A percentile compares a stretch with the other conserved stretches of the same genome.
phyloP scores from a whole-genome alignment of 2,797 vertebrate species.

The Pseudochaenichthys georgianus region DNA sequence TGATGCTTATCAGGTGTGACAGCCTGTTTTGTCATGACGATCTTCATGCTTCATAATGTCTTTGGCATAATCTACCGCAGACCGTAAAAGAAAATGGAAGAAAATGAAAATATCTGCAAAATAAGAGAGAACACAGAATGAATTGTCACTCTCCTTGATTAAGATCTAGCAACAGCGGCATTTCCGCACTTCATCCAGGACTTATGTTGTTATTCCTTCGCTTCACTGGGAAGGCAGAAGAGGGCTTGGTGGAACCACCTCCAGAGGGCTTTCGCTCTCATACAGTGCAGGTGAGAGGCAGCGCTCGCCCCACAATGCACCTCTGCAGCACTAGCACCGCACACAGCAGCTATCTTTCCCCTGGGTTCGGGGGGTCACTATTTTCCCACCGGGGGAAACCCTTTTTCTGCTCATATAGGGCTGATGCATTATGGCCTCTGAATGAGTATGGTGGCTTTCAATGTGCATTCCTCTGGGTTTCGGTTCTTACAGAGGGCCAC shows the following conservation, averaged over 20 bases:
- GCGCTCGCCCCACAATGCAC: constrained; percentile 74
- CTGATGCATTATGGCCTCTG: constrained; percentile 84
- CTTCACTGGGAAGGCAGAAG: constrained; percentile 76
- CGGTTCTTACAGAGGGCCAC: constrained; percentile 72
- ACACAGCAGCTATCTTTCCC: constrained; percentile 76
- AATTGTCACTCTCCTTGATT: constrained; percentile 73
- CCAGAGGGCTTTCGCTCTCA: constrained; percentile 58
- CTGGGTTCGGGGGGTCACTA: constrained; percentile 89
- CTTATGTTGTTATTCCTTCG: constrained; percentile 80
- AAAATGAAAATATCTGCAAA: constrained; percentile 51
- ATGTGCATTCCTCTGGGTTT: constrained; percentile 79
- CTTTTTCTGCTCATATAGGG: constrained; percentile 87
- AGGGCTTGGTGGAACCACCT: constrained; percentile 82
- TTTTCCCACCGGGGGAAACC: constrained; percentile 90
- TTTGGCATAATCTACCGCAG: constrained; percentile 72
- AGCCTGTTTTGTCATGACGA: constrained; percentile 68
- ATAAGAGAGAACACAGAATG: constrained; percentile 48
- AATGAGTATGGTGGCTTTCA: constrained; percentile 77
- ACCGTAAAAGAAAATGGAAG: constrained; percentile 33
- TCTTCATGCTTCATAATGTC: constrained; percentile 78
- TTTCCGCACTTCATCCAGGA: constrained; percentile 72
- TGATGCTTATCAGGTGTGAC: constrained; percentile 79
- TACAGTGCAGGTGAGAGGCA: constrained; percentile 85
- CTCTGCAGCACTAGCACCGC: constrained; percentile 76
- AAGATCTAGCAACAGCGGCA: constrained; percentile 77